Evolutionary conservation across 2,113 vertebrate genomes (phyloP), one percentile per base, ranked within the genome.

Genomic region (Zapus hudsonius): DNA sequence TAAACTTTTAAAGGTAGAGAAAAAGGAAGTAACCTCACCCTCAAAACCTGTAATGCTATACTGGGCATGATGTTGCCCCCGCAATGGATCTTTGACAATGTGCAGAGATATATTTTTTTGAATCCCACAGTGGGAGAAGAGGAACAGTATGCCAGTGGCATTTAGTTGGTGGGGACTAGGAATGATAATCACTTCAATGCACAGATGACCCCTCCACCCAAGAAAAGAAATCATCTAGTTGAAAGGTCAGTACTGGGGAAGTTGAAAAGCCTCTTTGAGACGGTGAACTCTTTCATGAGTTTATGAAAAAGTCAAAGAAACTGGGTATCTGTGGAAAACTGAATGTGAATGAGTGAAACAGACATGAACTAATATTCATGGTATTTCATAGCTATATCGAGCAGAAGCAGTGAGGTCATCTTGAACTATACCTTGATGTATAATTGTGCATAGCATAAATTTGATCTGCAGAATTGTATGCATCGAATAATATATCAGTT

Each of bases 391-490:
- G 70, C 27, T 55, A n/a, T 44, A n/a, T 16, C 31, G n/a, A 16
- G 44, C 29, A 6, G n/a, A 52, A 36, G 20, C 80, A 29, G 12
- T 25, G 44, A 70, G n/a, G 3, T 38, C 44, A 11, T 55, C 66
- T 92, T 78, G 40, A 52, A 63, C 31, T 9, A 0, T 36, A 42
- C 40, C 33, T 67, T 20, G 12, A 55, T 23, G 40, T 40, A 33
- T 40, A 29, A 64, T 1, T 80, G 20, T 22, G 12, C 11, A 22
- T 10, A 31, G 47, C 47, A 33, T 3, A 31, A 67, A 0, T 3
- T 31, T 4, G 42, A 59, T 42, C 38, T 7, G 20, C 0, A 19
- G 0, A 13, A 47, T 15, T 19, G 12, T 57, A n/a, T 1, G 20
- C 25, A 6, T 2, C 23, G 22, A 67, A 55, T 33, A 36, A 73